Base-by-base conservation (phyloP, 92 coral and sea anemone genomes). In the Zoanthus sansibaricus region DNA sequence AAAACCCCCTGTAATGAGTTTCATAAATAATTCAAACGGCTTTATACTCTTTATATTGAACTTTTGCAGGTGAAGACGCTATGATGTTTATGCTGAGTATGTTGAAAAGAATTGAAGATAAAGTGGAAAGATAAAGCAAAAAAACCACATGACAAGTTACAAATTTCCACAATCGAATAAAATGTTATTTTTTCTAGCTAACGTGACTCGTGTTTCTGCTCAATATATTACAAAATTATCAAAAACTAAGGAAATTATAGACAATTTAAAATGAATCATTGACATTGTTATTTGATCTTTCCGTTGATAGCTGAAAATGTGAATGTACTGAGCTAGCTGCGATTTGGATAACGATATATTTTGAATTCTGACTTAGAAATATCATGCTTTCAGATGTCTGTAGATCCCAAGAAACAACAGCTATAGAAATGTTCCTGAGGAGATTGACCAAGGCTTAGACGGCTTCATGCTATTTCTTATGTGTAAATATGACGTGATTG, bases 21-120 rank as follows among this genome's bases (percentile, higher is more conserved):
- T 3, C 7, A 80, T 80, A 66, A 80, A 80, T 80, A 30, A 80
- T 80, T 80, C 47, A 80, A 66, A 37, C 62, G 12, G 46, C 59
- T 66, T 80, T 64, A 80, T 20, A 66, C 25, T 80, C 9, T 80
- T 80, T 8, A 45, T 59, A 80, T 80, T 64, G 59, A 80, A 80
- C 75, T 64, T 66, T 80, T 80, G 58, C 61, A 80, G 85, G 58
- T 80, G 85, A 80, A 80, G 18, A 16, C 11, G 83, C 33, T 21
- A 59, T 37, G 71, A 33, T 15, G 51, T 47, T 64, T 52, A 6
- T 14, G 9, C 21, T 31, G 4, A 6, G 17, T 31, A 54, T 11
- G 47, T 11, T 14, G 17, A 51, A 76, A 18, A 2, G 13, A 25
- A 16, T 20, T 13, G 82, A 49, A 31, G 25, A 11, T 16, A 51